Base-by-base conservation (phyloP, 2,888 invertebrate genomes). In the Erebia palarica region DNA sequence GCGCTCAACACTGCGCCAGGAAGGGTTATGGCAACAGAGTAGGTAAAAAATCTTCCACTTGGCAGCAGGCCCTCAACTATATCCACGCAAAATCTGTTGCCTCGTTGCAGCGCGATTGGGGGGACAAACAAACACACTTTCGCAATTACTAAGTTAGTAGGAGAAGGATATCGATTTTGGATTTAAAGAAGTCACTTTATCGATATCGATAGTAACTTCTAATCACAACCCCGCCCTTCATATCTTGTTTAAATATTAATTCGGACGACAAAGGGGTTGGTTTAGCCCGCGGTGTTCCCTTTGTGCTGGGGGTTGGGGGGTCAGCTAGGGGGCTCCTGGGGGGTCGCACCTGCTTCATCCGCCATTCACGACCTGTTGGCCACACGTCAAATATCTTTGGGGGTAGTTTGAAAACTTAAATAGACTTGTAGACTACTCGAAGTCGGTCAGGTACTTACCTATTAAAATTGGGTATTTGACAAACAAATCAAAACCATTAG, bases 231-330 rank as follows among this genome's bases (percentile, higher is more conserved):
- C 69, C 82, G 76, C 36, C 84, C 70, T 84, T 85, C 72, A 78
- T 70, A 73, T 82, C 87, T 88, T 88, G 89, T 88, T 88, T 88
- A 88, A 88, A 88, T 88, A 88, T 88, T 88, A 88, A 88, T 88
- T 81, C 80, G 77, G 78, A 82, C 82, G 84, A 87, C 88, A 87
- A 87, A 87, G 88, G 86, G 86, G 78, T 78, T 72, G 86, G 76
- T 76, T 69, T 66, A 70, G 73, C 75, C 60, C 82, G 86, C 79
- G 81, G 79, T 75, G 75, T 75, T 75, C 74, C 73, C 73, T 76
- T 78, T 76, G 65, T 75, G 65, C 71, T 57, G 65, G 68, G 57
- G 75, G 76, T 51, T 36, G 27, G 27, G 64, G 63, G 59, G 53
- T 68, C 70, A 65, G 68, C 21, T 13, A 10, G 51, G 57, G 59